phyloP scores from a whole-genome alignment of 2,888 invertebrate species.

The Acleris emargana region DNA sequence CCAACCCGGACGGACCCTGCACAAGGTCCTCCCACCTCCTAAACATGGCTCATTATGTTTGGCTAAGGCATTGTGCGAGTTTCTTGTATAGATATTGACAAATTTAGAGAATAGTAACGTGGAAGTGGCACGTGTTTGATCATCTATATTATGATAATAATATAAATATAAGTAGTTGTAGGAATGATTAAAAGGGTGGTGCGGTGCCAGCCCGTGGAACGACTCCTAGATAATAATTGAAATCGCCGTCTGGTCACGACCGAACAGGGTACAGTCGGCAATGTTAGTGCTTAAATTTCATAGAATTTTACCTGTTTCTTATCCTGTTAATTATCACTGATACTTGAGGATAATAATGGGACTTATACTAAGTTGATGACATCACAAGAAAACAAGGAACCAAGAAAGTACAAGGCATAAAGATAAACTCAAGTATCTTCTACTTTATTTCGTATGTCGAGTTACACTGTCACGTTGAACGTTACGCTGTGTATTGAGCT shows the following conservation, averaged over 20 bases:
- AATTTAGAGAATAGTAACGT: not conserved
- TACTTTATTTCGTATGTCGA: too few species aligned
- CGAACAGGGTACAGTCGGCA: conserved; percentile 59
- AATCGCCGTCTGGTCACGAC: conserved; percentile 81
- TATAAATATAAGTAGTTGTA: conserved; percentile 30
- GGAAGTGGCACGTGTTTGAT: conserved; percentile 11
- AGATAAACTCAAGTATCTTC: too few species aligned
- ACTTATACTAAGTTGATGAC: too few species aligned
- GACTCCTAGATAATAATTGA: conserved; percentile 82
- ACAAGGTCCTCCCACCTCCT: too few species aligned
- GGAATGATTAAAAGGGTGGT: conserved; percentile 68
- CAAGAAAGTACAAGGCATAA: too few species aligned
- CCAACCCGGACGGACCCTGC: too few species aligned
- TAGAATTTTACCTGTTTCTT: not conserved
- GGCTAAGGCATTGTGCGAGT: too few species aligned
- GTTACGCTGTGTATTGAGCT: too few species aligned
- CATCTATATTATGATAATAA: conserved; percentile 5
- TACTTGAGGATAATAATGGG: too few species aligned
- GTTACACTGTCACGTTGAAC: too few species aligned
- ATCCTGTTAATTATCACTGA: not conserved
- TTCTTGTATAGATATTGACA: not conserved
- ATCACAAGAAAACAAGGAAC: too few species aligned
- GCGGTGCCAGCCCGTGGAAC: conserved; percentile 66
- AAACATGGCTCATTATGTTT: too few species aligned
- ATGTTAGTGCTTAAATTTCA: not conserved